Evolutionary conservation across 2,797 vertebrate species (phyloP).

Genomic region (Acrossocheilus fasciatus): DNA sequence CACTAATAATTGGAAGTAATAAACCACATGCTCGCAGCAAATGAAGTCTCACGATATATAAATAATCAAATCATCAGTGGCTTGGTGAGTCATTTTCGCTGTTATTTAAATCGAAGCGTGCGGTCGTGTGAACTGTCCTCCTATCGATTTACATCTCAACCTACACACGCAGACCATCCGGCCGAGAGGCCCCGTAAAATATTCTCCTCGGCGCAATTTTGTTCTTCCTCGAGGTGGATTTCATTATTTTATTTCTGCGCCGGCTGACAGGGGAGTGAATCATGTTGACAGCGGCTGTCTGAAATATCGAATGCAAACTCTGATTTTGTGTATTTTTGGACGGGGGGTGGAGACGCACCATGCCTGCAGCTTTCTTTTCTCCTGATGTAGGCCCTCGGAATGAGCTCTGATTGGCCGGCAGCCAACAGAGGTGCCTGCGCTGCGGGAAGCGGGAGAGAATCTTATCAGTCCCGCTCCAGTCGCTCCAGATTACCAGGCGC

Average conservation of each 20-base stretch:
- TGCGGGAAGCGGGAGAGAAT: constrained; percentile 72
- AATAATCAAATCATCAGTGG: constrained; percentile 45
- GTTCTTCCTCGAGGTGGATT: constrained; percentile 85
- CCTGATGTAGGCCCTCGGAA: constrained; percentile 71
- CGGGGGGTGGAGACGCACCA: constrained; percentile 74
- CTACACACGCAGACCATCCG: constrained; percentile 63
- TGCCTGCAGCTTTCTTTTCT: constrained; percentile 72
- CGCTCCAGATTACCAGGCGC: constrained; percentile 70
- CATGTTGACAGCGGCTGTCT: constrained; percentile 83
- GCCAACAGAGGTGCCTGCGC: constrained; percentile 73
- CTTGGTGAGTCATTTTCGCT: constrained; percentile 41
- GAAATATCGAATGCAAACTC: constrained; percentile 80
- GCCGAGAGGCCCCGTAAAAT: constrained; percentile 77
- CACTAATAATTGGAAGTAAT: constrained; percentile 59
- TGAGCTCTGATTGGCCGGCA: constrained; percentile 73
- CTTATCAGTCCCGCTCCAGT: constrained; percentile 74
- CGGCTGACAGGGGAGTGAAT: constrained; percentile 84
- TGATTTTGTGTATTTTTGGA: constrained; percentile 82
- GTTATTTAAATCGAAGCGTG: constrained; percentile 38
- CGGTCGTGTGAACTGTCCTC: constrained; percentile 63
- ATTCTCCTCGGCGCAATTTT: constrained; percentile 80
- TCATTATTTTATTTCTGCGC: constrained; percentile 84
- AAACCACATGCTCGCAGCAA: constrained; percentile 50
- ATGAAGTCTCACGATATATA: constrained; percentile 48
- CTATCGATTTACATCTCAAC: constrained; percentile 49